A percentile compares a stretch with the other conserved stretches of the same genome.
Evolutionary conservation across 2,797 vertebrate species (phyloP).

Genomic region (Carcharodon carcharias): DNA sequence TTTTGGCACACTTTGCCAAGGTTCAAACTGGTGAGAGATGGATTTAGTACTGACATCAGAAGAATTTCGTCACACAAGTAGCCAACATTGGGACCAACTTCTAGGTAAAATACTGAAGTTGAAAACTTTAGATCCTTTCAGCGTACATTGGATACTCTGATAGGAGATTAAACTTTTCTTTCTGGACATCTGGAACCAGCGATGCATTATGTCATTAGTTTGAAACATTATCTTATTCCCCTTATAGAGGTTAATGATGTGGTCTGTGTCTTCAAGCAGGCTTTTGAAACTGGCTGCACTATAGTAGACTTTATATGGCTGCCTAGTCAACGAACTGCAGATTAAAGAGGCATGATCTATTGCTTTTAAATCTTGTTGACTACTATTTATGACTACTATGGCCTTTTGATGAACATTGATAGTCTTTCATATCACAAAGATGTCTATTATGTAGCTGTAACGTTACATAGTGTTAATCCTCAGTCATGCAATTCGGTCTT

Average conservation of each 20-base stretch:
- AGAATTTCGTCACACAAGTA: background rate
- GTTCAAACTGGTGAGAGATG: background rate
- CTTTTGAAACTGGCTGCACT: background rate
- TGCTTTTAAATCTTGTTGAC: background rate
- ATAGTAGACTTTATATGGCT: background rate
- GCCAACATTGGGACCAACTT: background rate
- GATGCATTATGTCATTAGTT: background rate
- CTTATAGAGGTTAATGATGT: background rate
- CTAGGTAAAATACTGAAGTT: background rate
- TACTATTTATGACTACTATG: background rate
- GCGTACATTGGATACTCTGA: background rate
- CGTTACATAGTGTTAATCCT: background rate
- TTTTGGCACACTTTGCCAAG: background rate
- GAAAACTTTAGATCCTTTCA: background rate
- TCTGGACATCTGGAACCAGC: background rate
- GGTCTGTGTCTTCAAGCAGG: background rate
- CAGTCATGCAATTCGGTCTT: background rate
- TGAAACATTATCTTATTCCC: background rate
- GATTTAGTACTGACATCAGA: background rate
- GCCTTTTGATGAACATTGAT: background rate
- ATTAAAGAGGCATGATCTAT: background rate
- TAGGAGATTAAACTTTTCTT: background rate
- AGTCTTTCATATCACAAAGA: background rate
- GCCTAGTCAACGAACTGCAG: background rate
- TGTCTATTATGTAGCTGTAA: background rate